Evolutionary conservation across 2,113 vertebrate species (phyloP).

Genomic region (Entelurus aequoreus): DNA sequence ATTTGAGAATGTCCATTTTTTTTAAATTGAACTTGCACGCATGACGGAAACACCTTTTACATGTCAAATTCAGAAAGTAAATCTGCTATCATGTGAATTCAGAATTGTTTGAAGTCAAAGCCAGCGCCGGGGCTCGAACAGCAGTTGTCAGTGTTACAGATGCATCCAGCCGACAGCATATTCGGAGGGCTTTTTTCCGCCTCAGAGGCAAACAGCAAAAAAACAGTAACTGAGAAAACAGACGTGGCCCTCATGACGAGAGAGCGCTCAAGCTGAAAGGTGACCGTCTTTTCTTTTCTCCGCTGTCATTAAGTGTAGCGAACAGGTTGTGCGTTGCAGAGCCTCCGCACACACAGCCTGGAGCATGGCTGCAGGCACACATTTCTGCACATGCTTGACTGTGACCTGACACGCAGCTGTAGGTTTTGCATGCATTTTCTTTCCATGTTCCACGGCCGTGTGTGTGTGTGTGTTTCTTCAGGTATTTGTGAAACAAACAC

Average conservation of each 20-base stretch:
- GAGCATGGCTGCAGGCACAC: constrained; percentile 6
- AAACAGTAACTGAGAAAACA: constrained; percentile 36
- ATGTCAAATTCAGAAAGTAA: constrained; percentile 12
- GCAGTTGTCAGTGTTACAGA: constrained; percentile 25
- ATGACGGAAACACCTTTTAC: rapidly evolving
- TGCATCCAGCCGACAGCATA: constrained; percentile 40
- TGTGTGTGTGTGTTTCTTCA: neutral
- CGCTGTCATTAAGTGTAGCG: constrained; percentile 25
- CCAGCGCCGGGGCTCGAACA: too few species aligned
- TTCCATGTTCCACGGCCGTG: neutral
- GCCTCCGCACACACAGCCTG: neutral
- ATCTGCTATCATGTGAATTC: constrained; percentile 10
- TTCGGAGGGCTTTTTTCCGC: constrained; percentile 19
- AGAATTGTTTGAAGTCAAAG: neutral
- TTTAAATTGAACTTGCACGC: neutral
- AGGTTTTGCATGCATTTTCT: constrained; percentile 13
- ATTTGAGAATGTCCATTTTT: too few species aligned
- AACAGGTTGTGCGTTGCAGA: constrained; percentile 19
- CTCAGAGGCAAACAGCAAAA: constrained; percentile 27
- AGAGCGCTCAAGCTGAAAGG: constrained; percentile 2
- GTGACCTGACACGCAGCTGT: constrained; percentile 11
- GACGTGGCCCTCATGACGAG: constrained; percentile 17
- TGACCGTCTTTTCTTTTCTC: constrained; percentile 19
- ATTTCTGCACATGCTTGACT: constrained; percentile 22
- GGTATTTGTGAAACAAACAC: neutral